Evolutionary conservation across 2,113 vertebrate genomes (phyloP).

Genomic region (Oncorhynchus masou): DNA sequence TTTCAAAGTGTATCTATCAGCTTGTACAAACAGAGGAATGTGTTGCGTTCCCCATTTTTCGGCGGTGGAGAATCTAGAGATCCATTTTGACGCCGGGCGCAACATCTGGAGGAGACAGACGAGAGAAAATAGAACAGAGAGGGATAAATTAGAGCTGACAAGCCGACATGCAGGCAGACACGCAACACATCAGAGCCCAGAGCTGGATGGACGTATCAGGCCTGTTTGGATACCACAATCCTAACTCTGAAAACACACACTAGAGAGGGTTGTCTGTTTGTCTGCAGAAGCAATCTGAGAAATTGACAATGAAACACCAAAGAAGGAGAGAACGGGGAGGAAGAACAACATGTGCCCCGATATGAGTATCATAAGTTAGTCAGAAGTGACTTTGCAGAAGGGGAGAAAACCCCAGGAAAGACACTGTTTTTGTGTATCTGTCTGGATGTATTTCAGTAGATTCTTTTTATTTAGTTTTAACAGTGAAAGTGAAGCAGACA

Average conservation of each 20-base stretch:
- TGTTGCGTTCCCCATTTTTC: slow-evolving; percentile 50
- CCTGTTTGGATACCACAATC: slow-evolving; percentile 58
- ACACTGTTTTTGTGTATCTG: slow-evolving; percentile 47
- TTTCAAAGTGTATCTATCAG: slow-evolving; percentile 67
- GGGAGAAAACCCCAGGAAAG: slow-evolving; percentile 7
- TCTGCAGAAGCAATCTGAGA: slow-evolving; percentile 48
- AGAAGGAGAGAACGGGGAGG: background rate
- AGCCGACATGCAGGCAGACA: slow-evolving; percentile 62
- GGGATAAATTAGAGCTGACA: slow-evolving; percentile 70
- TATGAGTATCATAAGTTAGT: slow-evolving; percentile 50
- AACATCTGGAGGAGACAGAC: slow-evolving; percentile 73
- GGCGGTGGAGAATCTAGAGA: slow-evolving; percentile 28
- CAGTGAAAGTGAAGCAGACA: slow-evolving; percentile 63
- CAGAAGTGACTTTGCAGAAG: slow-evolving; percentile 43
- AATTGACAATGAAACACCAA: slow-evolving; percentile 55
- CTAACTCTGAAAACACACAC: slow-evolving; percentile 33
- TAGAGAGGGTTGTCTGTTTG: slow-evolving; percentile 14
- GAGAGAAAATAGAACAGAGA: slow-evolving; percentile 62
- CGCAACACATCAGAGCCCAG: slow-evolving; percentile 51
- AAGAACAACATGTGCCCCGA: slow-evolving; percentile 53
- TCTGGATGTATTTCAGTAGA: slow-evolving; percentile 56
- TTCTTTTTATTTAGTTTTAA: slow-evolving; percentile 60
- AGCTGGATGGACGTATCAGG: slow-evolving; percentile 59
- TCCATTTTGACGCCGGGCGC: slow-evolving; percentile 63
- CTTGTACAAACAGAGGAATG: slow-evolving; percentile 70